A percentile compares a stretch with the other conserved stretches of the same genome.
These are phyloP conservation scores for Hypercompe scribonia DNA, from an alignment of 2,888 invertebrate genomes.

Conservation along the genomic window DNA sequence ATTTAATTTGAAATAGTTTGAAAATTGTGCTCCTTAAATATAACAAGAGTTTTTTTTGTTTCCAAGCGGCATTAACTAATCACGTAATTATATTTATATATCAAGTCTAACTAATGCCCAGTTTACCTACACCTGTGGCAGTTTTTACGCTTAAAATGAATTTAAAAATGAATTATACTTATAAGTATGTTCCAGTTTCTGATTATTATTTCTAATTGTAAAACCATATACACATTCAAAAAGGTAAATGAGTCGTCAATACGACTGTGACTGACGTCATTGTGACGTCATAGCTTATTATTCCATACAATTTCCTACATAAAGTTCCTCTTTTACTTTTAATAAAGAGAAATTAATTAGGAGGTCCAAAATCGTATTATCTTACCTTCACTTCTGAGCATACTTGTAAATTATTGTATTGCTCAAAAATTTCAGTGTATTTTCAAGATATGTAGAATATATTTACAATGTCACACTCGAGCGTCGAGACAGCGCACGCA, in stretches of 20 bases:
- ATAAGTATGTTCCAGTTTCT: too few species aligned
- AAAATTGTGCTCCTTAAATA: too few species aligned
- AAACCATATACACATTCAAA: background rate
- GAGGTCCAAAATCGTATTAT: too few species aligned
- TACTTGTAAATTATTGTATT: background rate
- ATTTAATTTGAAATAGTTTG: background rate
- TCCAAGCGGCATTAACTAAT: too few species aligned
- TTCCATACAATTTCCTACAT: background rate
- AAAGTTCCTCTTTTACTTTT: background rate
- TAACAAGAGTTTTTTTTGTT: too few species aligned
- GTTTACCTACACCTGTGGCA: background rate
- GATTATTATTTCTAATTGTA: background rate
- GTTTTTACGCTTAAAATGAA: too few species aligned
- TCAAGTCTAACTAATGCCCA: background rate
- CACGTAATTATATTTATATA: background rate
- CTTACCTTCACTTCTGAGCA: too few species aligned
- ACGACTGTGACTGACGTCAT: too few species aligned
- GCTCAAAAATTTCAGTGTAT: background rate
- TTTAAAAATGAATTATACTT: too few species aligned
- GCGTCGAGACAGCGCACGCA: background rate
- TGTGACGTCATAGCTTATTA: background rate
- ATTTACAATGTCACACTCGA: background rate
- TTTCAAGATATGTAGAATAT: background rate
- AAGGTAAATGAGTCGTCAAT: background rate
- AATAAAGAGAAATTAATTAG: background rate